A percentile compares a stretch with the other conserved stretches of the same genome.
These are phyloP conservation scores for Tenthredo scrophulariae DNA, from an alignment of 2,888 invertebrate genomes.

Conservation along the genomic window DNA sequence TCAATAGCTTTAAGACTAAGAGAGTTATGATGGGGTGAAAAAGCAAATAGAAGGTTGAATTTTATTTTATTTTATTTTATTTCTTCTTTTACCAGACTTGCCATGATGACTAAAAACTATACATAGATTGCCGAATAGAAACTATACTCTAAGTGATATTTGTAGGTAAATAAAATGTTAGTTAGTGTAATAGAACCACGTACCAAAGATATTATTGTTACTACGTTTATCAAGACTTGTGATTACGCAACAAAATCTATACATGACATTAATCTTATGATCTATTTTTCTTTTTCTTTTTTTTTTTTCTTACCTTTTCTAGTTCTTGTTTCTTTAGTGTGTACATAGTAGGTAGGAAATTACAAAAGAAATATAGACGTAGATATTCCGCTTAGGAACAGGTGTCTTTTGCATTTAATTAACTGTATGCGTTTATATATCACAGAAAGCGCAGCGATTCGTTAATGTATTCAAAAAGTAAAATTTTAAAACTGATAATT, in stretches of 20 bases:
- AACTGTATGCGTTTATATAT: not conserved
- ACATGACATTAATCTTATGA: slow-evolving; percentile 60
- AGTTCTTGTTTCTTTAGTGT: slow-evolving; percentile 54
- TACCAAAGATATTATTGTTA: slow-evolving; percentile 64
- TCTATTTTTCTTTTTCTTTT: not conserved
- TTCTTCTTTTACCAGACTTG: slow-evolving; percentile 56
- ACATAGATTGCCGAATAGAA: slow-evolving; percentile 22
- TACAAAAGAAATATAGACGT: slow-evolving; percentile 54
- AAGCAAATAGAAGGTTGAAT: not conserved
- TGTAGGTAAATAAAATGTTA: slow-evolving; percentile 55
- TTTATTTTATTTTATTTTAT: not conserved
- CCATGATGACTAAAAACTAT: slow-evolving; percentile 54
- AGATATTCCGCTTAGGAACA: slow-evolving; percentile 21
- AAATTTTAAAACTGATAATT: slow-evolving; percentile 12
- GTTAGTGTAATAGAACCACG: slow-evolving; percentile 53
- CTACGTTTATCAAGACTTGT: slow-evolving; percentile 55
- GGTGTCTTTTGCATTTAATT: not conserved
- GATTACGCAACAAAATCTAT: slow-evolving; percentile 56
- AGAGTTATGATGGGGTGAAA: not conserved
- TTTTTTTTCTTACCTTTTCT: not conserved
- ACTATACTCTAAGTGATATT: slow-evolving; percentile 43
- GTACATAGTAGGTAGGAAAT: slow-evolving; percentile 60
- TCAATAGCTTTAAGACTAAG: not conserved
- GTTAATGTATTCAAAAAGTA: not conserved
- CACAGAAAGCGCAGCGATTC: not conserved